Evolutionary conservation across 2,888 invertebrate species (phyloP), one percentile per base, ranked within the genome.

Genomic region (Dorcus hopei): DNA sequence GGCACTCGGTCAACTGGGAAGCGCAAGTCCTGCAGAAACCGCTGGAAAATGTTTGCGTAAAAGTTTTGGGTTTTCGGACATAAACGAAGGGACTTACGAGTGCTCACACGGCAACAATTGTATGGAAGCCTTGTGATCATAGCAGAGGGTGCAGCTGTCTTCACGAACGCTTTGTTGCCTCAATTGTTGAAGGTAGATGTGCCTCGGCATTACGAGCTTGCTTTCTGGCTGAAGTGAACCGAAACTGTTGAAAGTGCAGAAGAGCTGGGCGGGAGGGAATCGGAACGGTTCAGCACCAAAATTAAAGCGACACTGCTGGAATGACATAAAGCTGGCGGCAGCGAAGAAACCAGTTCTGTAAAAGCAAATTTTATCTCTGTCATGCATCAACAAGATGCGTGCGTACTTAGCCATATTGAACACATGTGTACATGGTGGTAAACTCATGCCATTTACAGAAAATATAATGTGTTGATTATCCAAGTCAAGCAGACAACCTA

Each of bases 271-370:
- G 0, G 95, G 95, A 0, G 95, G 95, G 81, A 81, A 88, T 67
- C 81, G 81, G 79, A 95, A 96, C 1, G 90, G 87, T 62, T 86
- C 83, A 61, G 86, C 82, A 54, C 96, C 96, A 79, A 96, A 96
- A 80, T 96, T 96, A 80, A 96, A 96, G 50, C 88, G 84, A 79
- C 95, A 95, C 74, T 95, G 95, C 76, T 97, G 96, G 82, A 94
- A 96, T 62, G 95, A 93, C 95, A 95, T 96, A 78, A 96, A 95
- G 77, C 94, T 95, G 3, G 95, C 96, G 3, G 95, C 96, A 7
- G 96, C 95, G 80, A 93, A 96, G 79, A 93, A 95, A 38, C 95
- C 95, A 67, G 85, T 84, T 67, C 92, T 93, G 76, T 40, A 78
- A 78, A 62, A 9, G 9, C 9, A 9, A 45, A 9, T 19, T 16